These are phyloP conservation scores for Etheostoma cragini DNA, from an alignment of 2,113 vertebrate genomes.

Conservation along the genomic window DNA sequence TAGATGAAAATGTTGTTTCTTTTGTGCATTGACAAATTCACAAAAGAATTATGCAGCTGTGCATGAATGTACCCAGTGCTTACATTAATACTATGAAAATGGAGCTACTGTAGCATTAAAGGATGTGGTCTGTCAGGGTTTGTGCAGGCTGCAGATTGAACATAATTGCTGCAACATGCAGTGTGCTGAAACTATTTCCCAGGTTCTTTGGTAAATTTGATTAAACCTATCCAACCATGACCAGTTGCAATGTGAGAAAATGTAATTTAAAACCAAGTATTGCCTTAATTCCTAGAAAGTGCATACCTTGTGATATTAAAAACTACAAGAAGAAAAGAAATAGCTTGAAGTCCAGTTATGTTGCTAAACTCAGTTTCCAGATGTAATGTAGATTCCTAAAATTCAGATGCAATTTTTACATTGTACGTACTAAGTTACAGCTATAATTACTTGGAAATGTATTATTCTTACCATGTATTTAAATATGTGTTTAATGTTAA, in stretches of 20 bases:
- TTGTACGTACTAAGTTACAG: not conserved
- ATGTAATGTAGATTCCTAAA: not conserved
- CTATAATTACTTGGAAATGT: not conserved
- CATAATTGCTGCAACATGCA: slow-evolving; percentile 45
- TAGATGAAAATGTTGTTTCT: not conserved
- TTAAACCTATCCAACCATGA: slow-evolving; percentile 63
- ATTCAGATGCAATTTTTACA: not conserved
- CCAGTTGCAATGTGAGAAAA: slow-evolving; percentile 40
- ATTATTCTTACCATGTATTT: not conserved
- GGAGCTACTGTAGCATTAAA: slow-evolving; percentile 45
- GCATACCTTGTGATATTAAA: slow-evolving; percentile 38
- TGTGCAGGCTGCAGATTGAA: slow-evolving; percentile 40
- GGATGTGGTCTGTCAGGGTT: slow-evolving; percentile 48
- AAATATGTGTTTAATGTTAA: not conserved
- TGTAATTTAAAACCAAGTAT: slow-evolving; percentile 50
- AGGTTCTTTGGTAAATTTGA: slow-evolving; percentile 58
- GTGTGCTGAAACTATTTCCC: slow-evolving; percentile 55
- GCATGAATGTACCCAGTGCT: slow-evolving; percentile 63
- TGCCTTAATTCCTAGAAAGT: slow-evolving; percentile 58
- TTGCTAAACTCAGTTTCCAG: not conserved
- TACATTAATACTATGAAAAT: slow-evolving; percentile 50
- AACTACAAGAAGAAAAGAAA: slow-evolving; percentile 25
- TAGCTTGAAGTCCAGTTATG: not conserved
- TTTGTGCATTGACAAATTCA: slow-evolving; percentile 35
- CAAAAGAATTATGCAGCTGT: slow-evolving; percentile 43